Evolutionary conservation across 2,797 vertebrate species (phyloP).

Genomic region (Sebastes kiyomatsui): DNA sequence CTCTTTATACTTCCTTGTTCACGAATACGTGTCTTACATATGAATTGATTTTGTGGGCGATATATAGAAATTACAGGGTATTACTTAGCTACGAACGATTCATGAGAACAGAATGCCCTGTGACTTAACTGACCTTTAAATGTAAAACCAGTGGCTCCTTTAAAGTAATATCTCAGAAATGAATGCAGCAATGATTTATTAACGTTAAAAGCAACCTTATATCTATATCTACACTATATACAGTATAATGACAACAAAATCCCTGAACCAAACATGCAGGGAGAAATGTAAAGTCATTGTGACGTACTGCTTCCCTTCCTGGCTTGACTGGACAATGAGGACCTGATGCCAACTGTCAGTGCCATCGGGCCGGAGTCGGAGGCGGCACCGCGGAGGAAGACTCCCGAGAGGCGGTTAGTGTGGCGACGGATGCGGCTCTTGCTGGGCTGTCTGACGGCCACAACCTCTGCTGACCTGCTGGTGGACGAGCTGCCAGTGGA

Average conservation of each 20-base stretch:
- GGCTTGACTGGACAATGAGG: slow-evolving; percentile 52
- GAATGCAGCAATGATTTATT: too few relatives aligned
- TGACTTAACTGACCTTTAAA: too few relatives aligned
- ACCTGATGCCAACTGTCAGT: slow-evolving; percentile 51
- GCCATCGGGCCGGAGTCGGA: slow-evolving; percentile 59
- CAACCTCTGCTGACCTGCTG: slow-evolving; percentile 65
- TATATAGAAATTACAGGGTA: too few relatives aligned
- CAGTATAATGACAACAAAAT: not conserved
- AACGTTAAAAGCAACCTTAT: too few relatives aligned
- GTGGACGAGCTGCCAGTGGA: slow-evolving; percentile 66
- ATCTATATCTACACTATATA: not conserved
- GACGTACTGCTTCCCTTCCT: slow-evolving; percentile 73
- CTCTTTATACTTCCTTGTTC: too few relatives aligned
- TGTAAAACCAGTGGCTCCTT: too few relatives aligned
- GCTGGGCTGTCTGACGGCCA: slow-evolving; percentile 69
- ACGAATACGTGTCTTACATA: too few relatives aligned
- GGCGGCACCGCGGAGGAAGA: slow-evolving; percentile 75
- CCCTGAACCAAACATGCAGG: not conserved
- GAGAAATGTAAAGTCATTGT: not conserved
- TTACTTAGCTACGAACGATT: too few relatives aligned
- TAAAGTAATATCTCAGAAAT: too few relatives aligned
- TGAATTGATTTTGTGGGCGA: too few relatives aligned
- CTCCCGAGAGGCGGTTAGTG: slow-evolving; percentile 82
- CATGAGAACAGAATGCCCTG: too few relatives aligned
- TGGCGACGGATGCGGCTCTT: slow-evolving; percentile 80